phyloP scores from a whole-genome alignment of 1,140 invertebrate genomes.

The Solenopsis fugax region DNA sequence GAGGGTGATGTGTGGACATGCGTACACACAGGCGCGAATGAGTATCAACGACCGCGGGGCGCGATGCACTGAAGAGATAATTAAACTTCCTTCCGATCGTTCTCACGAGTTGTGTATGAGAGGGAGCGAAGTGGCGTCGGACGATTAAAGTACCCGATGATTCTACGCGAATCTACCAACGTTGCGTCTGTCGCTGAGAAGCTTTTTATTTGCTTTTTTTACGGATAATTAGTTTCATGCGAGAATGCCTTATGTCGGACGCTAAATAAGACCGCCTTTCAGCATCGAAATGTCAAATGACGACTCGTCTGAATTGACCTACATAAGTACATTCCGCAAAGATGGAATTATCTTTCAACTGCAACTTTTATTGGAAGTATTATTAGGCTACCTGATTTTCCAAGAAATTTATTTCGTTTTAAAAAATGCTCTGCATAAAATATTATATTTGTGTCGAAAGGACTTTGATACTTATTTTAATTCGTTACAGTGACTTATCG shows the following conservation, averaged over 20 bases:
- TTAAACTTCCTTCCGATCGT: conserved; percentile 77
- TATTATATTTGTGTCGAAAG: not conserved
- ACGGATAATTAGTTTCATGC: not conserved
- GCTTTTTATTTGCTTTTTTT: conserved; percentile 17
- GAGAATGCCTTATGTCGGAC: not conserved
- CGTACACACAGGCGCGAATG: conserved; percentile 36
- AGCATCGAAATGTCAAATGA: not conserved
- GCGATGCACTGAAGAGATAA: conserved; percentile 76
- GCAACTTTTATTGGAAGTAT: not conserved
- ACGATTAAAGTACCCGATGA: conserved; percentile 27
- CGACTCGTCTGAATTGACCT: conserved; percentile 11
- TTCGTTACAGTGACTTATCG: not conserved
- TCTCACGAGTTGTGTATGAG: conserved; percentile 65
- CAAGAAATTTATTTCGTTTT: not conserved
- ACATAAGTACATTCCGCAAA: conserved; percentile 6
- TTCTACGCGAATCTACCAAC: conserved; percentile 28
- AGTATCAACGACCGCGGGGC: conserved; percentile 72
- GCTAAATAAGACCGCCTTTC: conserved; percentile 17
- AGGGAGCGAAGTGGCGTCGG: conserved; percentile 44
- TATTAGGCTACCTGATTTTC: not conserved
- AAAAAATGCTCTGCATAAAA: not conserved
- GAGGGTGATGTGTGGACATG: not conserved
- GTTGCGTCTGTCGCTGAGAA: not conserved
- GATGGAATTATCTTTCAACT: not conserved
- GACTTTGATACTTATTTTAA: conserved; percentile 12